phyloP scores from a whole-genome alignment of 2,797 vertebrate species.

The Syndactyla subalaris region DNA sequence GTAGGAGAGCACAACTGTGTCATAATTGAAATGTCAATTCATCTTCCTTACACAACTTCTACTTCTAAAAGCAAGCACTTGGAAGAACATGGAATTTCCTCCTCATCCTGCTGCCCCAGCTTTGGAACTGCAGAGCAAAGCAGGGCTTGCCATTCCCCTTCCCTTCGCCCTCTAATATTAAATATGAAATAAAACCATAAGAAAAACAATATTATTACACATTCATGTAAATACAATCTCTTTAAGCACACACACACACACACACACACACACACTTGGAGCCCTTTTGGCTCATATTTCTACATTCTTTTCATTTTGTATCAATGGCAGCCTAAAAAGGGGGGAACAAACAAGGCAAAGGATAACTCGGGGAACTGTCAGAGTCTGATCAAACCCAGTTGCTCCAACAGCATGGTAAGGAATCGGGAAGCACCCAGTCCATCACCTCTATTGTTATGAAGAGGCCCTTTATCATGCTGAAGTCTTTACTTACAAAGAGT shows the following conservation, averaged over 20 bases:
- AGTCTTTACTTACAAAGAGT: background rate
- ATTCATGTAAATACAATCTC: background rate
- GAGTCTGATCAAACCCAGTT: background rate
- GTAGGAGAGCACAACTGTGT: background rate
- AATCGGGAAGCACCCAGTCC: background rate
- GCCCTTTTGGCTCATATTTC: background rate
- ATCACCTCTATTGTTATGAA: background rate
- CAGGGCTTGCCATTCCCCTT: background rate
- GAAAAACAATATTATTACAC: background rate
- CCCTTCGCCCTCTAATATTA: background rate
- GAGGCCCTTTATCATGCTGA: background rate
- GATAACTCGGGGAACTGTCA: background rate
- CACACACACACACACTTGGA: background rate
- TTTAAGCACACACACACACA: background rate
- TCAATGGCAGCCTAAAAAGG: background rate
- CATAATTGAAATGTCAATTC: constrained; percentile 23
- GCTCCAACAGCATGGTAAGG: background rate
- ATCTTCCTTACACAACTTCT: background rate
- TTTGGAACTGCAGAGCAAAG: background rate
- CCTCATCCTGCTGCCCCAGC: background rate
- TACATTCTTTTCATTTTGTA: background rate
- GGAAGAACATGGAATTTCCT: background rate
- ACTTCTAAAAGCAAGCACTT: background rate
- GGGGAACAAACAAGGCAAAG: background rate
- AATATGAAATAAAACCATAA: background rate